phyloP scores from a whole-genome alignment of 1,140 invertebrate species.

The Oreohelix idahoensis region DNA sequence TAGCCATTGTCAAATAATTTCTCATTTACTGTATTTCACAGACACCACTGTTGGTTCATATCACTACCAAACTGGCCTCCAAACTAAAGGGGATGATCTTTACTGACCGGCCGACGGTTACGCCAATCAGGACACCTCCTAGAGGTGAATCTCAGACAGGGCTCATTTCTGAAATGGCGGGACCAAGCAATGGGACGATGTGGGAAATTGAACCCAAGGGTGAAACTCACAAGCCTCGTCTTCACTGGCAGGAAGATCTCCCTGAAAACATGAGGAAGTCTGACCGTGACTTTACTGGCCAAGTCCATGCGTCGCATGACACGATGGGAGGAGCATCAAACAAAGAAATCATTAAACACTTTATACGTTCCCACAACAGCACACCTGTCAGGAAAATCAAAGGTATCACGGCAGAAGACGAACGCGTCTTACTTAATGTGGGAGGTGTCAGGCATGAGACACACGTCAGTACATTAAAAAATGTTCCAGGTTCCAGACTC shows the following conservation, averaged over 20 bases:
- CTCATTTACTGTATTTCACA: constrained; percentile 1
- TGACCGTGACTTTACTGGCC: neutral
- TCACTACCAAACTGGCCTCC: constrained; percentile 4
- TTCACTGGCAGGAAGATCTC: constrained; percentile 20
- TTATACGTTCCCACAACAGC: constrained; percentile 21
- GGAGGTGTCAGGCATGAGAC: constrained; percentile 97
- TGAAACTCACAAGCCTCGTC: constrained; percentile 8
- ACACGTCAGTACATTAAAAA: constrained; percentile 79
- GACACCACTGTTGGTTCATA: neutral
- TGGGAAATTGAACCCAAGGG: neutral
- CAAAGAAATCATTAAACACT: constrained; percentile 18
- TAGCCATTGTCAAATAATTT: too few species aligned
- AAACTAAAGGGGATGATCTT: constrained; percentile 40
- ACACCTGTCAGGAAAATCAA: constrained; percentile 10
- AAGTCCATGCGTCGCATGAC: constrained; percentile 24
- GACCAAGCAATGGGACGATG: neutral
- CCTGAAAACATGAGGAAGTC: neutral
- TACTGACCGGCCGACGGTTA: neutral
- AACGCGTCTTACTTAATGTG: constrained; percentile 91
- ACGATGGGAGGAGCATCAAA: constrained; percentile 1
- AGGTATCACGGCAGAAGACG: constrained; percentile 21
- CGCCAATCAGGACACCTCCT: neutral
- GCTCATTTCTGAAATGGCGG: constrained; percentile 21
- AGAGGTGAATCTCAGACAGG: constrained; percentile 27
- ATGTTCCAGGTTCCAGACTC: constrained; percentile 69